Base-by-base conservation (phyloP, 2,113 vertebrate species). In the Colius striatus region DNA sequence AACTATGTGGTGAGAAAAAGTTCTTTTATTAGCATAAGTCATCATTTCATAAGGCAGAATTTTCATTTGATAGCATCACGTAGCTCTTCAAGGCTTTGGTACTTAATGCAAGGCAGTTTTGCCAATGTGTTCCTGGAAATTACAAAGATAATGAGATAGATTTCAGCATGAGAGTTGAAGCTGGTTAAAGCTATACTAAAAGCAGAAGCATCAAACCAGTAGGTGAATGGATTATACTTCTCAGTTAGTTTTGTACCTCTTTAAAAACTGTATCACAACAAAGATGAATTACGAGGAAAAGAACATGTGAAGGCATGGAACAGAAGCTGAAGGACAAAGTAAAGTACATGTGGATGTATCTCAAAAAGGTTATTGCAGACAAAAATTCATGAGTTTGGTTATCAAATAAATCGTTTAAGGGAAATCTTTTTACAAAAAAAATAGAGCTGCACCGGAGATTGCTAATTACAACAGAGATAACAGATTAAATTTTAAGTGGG, bases 11-110 rank as follows among this genome's bases (percentile, higher is more conserved):
- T 89, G 87, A 94, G 72, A 90, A 84, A 71, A 92, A 10, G 11
- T 80, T 91, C 54, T 92, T 87, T 90, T 92, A 88, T 94, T 93
- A 95, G 82, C 94, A 76, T 62, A 91, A 95, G 63, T 83, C 66
- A 90, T 95, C 78, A 27, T 21, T 80, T 78, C 55, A 88, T 58
- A 77, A 53, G 34, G 63, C 21, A 3, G 68, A 94, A 84, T 90
- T 96, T 94, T 92, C 25, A 76, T 62, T 53, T 91, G 75, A 88
- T 77, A 92, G 48, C 51, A 62, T 94, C 89, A 91, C 1, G 2
- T 74, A 90, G 81, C 8, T 84, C 62, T 87, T 91, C 51, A 73
- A 70, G 43, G 10, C 81, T 94, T 76, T 85, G 54, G 58, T 94
- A 57, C 20, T 95, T 92, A 76, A 84, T 34, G 21, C 38, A 90